A percentile compares a stretch with the other conserved stretches of the same genome.
Conservation (phyloP, 2,797 vertebrate species). For the Pseudopleuronectes americanus region DNA sequence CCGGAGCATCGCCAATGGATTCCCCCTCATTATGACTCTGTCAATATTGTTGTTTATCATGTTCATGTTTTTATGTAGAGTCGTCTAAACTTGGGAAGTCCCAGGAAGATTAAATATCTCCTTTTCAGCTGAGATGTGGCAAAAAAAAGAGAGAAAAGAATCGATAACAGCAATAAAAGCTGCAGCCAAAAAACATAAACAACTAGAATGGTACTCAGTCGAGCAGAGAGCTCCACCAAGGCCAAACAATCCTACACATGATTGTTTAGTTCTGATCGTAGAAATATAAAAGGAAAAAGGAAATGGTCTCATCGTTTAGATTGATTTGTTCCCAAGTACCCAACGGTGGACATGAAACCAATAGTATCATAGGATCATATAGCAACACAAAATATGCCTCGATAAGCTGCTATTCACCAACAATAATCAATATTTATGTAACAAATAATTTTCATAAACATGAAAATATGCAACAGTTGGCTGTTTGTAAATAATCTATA, state of each 20-base stretch:
- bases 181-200: slow-evolving; percentile 14
- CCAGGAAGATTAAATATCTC: slow-evolving; percentile 5
- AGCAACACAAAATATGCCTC: not conserved
- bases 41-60: slow-evolving; percentile 50
- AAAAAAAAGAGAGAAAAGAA: not conserved
- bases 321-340: too few species aligned
- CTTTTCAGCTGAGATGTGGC: slow-evolving; percentile 7
- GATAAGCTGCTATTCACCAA: not conserved
- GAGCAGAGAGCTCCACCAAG: not conserved
- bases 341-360: too few species aligned
- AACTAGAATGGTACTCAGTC: not conserved
- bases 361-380: too few species aligned
- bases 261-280: not conserved
- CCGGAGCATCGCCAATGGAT: slow-evolving; percentile 20
- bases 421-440: too few species aligned
- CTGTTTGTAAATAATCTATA: too few species aligned
- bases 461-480: too few species aligned
- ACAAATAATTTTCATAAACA: too few species aligned
- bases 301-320: not conserved
- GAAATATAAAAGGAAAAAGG: not conserved
- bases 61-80: slow-evolving; percentile 14
- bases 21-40: slow-evolving; percentile 32
- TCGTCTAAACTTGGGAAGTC: slow-evolving; percentile 11
- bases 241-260: not conserved
- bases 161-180: slow-evolving; percentile 20